These are phyloP conservation scores for Cosmia pyralina DNA, from an alignment of 2,888 invertebrate species.

Conservation along the genomic window DNA sequence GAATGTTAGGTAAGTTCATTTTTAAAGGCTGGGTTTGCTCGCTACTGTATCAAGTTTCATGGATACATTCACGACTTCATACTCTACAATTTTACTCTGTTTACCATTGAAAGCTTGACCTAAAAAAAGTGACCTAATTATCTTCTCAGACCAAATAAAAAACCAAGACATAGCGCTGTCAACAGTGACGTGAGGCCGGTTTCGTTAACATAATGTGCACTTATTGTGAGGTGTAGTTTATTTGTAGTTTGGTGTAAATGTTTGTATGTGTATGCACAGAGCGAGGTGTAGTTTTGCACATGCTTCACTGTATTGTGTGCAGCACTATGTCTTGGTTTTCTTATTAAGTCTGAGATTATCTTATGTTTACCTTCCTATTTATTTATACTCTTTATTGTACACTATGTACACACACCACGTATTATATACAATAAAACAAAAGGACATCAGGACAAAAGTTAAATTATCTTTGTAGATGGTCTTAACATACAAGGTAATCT, in stretches of 20 bases:
- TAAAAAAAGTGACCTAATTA: no score
- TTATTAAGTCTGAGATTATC: not conserved
- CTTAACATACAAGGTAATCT: not conserved
- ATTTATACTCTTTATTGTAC: not conserved
- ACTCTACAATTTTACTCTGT: not conserved
- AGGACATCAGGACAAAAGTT: not conserved
- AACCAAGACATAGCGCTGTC: no score
- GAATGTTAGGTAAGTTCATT: constrained; percentile 80
- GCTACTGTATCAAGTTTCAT: not conserved
- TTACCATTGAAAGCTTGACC: not conserved
- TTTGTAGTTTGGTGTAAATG: no score
- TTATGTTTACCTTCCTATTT: not conserved
- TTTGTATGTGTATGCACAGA: no score
- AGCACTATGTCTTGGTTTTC: no score
- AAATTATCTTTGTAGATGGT: not conserved
- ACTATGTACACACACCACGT: not conserved
- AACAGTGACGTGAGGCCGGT: no score
- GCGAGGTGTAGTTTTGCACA: no score
- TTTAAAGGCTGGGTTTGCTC: not conserved
- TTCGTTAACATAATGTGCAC: no score
- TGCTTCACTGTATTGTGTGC: no score
- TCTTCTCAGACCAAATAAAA: no score
- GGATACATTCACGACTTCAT: not conserved
- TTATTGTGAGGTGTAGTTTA: no score
- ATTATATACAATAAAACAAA: not conserved